Percentiles rank a stretch among this genome's conserved stretches.
Evolutionary conservation across 2,888 invertebrate species (phyloP).

Genomic region (Sinohyriopsis cumingii): DNA sequence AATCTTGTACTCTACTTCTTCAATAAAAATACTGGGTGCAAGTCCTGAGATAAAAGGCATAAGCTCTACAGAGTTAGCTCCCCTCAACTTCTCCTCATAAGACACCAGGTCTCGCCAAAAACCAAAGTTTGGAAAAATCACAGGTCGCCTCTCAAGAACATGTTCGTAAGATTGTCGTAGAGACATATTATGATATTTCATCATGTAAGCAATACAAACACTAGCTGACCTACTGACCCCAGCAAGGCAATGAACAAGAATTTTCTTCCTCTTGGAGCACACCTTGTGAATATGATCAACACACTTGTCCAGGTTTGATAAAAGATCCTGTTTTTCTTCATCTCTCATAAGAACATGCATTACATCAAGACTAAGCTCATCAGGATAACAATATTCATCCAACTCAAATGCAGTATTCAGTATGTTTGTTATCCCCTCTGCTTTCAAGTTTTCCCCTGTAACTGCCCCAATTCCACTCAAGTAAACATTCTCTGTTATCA

Average conservation of each 20-base stretch:
- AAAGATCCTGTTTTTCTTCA: slow-evolving; percentile 40
- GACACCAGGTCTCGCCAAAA: slow-evolving; percentile 48
- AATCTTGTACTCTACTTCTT: slow-evolving; percentile 36
- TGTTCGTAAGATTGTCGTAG: slow-evolving; percentile 44
- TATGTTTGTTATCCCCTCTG: slow-evolving; percentile 43
- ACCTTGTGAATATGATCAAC: slow-evolving; percentile 45
- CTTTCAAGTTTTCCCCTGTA: slow-evolving; percentile 29
- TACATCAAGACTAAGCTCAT: slow-evolving; percentile 17
- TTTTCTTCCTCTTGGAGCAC: slow-evolving; percentile 25
- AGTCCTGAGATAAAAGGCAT: slow-evolving; percentile 45
- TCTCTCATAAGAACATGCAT: slow-evolving; percentile 46
- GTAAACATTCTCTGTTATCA: slow-evolving; percentile 42
- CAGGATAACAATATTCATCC: slow-evolving; percentile 39
- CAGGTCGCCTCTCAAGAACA: slow-evolving; percentile 37
- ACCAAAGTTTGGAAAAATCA: slow-evolving; percentile 50
- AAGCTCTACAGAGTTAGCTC: slow-evolving; percentile 44
- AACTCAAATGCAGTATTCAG: slow-evolving; percentile 54
- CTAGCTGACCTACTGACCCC: slow-evolving; percentile 59
- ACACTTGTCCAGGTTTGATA: slow-evolving; percentile 43
- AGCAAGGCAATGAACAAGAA: slow-evolving; percentile 55
- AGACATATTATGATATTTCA: slow-evolving; percentile 43
- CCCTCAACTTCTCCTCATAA: slow-evolving; percentile 41
- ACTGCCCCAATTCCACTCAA: slow-evolving; percentile 48
- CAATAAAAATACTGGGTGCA: slow-evolving; percentile 34
- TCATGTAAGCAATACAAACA: slow-evolving; percentile 53